Conservation (phyloP, 2,888 invertebrate species). For the Luperina nickerlii region DNA sequence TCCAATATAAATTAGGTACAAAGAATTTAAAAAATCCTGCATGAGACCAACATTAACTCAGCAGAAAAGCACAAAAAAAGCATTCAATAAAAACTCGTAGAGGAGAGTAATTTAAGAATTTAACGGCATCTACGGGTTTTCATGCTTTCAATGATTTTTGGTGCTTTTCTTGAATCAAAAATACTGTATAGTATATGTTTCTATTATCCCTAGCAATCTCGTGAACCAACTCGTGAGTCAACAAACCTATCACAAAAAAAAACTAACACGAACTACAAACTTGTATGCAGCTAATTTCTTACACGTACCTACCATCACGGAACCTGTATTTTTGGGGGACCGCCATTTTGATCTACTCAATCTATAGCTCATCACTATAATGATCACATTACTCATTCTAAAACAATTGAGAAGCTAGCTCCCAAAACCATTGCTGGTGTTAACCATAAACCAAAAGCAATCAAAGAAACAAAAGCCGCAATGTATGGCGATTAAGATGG, state of each 20-base stretch:
- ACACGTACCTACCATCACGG: slow-evolving; percentile 78
- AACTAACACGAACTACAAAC: slow-evolving; percentile 48
- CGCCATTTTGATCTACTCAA: slow-evolving; percentile 87
- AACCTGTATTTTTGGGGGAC: slow-evolving; percentile 87
- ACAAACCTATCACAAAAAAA: slow-evolving; percentile 33
- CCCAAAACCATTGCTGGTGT: slow-evolving; percentile 64
- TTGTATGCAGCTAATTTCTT: slow-evolving; percentile 78
- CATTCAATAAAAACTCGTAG: neutral
- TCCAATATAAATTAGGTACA: neutral
- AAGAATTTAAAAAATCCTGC: neutral
- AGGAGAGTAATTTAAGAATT: neutral
- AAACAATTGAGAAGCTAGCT: slow-evolving; percentile 2
- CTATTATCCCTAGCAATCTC: neutral
- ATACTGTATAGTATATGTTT: neutral
- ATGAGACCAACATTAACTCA: neutral
- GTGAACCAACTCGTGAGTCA: slow-evolving; percentile 17
- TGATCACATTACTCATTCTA: slow-evolving; percentile 67
- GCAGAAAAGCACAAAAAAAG: neutral
- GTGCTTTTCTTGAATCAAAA: neutral
- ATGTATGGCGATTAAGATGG: slow-evolving; percentile 62
- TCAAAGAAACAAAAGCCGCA: slow-evolving; percentile 57
- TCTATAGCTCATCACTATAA: slow-evolving; percentile 82
- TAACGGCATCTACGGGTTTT: neutral
- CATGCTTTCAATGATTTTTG: neutral
- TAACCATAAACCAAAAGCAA: neutral